Conservation (phyloP, 2,113 vertebrate genomes). For the Vombatus ursinus region DNA sequence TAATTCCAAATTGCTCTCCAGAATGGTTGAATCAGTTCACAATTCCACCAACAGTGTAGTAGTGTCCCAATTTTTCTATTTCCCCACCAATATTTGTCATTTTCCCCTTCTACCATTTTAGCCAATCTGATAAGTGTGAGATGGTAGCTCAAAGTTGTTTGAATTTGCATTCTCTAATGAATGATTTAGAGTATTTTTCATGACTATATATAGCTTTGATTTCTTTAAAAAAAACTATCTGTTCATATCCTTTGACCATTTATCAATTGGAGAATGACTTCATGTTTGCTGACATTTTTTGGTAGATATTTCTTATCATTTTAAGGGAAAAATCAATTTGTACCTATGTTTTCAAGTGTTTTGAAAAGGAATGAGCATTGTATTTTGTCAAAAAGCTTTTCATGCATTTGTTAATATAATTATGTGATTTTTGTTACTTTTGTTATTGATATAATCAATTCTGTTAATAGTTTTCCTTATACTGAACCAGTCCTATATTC, state of each 20-base stretch:
- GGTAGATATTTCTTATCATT: neutral
- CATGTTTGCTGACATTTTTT: neutral
- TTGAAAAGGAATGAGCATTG: neutral
- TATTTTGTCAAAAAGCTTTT: neutral
- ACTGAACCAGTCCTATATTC: neutral
- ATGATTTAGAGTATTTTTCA: neutral
- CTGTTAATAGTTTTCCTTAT: neutral
- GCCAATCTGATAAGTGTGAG: neutral
- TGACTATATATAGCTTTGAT: neutral
- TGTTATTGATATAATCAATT: neutral
- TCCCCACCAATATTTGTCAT: neutral
- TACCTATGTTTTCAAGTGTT: neutral
- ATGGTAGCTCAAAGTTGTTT: neutral
- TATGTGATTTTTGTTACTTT: neutral
- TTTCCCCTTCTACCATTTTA: neutral
- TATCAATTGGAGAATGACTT: neutral
- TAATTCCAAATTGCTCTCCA: neutral
- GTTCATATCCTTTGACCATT: neutral
- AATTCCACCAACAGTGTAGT: neutral
- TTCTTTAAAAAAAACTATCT: neutral
- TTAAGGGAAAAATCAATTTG: neutral
- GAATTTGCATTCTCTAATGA: neutral
- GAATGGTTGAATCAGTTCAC: neutral
- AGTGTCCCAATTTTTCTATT: neutral
- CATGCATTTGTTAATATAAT: neutral